phyloP scores from a whole-genome alignment of 2,888 invertebrate species.

The Aleiodes alternator region DNA sequence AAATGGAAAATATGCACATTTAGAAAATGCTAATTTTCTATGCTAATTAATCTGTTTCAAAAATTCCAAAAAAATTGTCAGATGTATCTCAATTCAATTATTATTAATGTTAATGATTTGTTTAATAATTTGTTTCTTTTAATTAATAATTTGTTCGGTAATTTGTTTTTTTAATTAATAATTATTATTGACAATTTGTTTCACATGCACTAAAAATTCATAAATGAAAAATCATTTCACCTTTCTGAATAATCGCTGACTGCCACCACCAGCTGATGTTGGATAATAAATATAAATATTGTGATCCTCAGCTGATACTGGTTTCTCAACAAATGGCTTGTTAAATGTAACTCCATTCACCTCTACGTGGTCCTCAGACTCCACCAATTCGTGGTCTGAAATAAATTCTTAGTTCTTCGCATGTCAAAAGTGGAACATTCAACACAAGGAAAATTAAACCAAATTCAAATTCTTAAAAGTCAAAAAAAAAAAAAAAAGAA shows the following conservation, averaged over 20 bases:
- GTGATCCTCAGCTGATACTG: conserved; percentile 99
- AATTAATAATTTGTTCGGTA: too few relatives aligned
- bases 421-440: conserved; percentile 63
- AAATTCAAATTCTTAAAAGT: conserved; percentile 17
- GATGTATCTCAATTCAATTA: too few relatives aligned
- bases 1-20: too few relatives aligned
- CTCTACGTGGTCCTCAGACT: conserved; percentile 98
- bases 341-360: conserved; percentile 96
- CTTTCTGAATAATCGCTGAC: conserved; percentile 98
- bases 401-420: conserved; percentile 65
- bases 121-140: too few relatives aligned
- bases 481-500: not conserved
- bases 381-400: conserved; percentile 92
- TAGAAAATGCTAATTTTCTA: too few relatives aligned
- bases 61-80: too few relatives aligned
- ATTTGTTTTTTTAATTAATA: too few relatives aligned
- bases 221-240: conserved; percentile 75
- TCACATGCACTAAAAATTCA: not conserved
- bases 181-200: too few relatives aligned
- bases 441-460: conserved; percentile 56
- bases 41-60: too few relatives aligned
- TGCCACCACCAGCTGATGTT: conserved; percentile 97
- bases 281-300: conserved; percentile 99
- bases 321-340: conserved; percentile 99
- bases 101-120: too few relatives aligned